phyloP scores from a whole-genome alignment of 2,113 vertebrate species.

The Callopanchax toddi region DNA sequence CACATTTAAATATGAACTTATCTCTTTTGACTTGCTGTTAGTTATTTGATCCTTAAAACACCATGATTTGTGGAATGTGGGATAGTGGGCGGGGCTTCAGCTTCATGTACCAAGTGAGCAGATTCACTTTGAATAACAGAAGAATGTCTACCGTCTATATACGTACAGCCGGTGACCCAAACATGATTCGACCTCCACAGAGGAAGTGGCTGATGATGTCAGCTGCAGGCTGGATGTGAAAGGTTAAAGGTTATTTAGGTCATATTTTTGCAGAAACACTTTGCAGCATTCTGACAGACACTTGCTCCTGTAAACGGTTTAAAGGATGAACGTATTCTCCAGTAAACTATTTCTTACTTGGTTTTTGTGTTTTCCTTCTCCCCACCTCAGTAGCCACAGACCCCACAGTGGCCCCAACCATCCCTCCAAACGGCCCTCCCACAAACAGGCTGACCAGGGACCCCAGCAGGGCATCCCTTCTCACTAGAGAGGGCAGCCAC shows the following conservation, averaged over 20 bases:
- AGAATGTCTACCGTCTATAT: no score
- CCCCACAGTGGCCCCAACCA: conserved; percentile 77
- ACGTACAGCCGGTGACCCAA: background rate
- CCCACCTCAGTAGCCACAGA: conserved; percentile 79
- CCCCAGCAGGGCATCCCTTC: conserved; percentile 74
- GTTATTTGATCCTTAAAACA: no score
- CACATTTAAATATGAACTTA: no score
- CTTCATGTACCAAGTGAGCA: no score
- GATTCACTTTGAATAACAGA: no score
- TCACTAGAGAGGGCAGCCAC: conserved; percentile 64
- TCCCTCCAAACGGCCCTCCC: conserved; percentile 72
- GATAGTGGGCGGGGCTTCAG: no score
- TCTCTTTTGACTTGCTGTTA: no score
- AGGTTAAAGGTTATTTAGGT: background rate
- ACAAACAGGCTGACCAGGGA: conserved; percentile 77
- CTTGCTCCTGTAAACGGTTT: conserved; percentile 21
- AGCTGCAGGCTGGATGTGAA: background rate
- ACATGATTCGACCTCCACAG: background rate
- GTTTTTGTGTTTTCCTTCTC: conserved; percentile 68
- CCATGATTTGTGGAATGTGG: no score
- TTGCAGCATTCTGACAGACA: background rate
- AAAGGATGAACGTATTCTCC: conserved; percentile 5
- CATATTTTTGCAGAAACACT: background rate
- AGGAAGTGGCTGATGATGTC: background rate
- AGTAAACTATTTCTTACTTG: conserved; percentile 31